These are phyloP conservation scores for Tupiocoris notatus DNA, from an alignment of 2,888 invertebrate species.

Conservation along the genomic window DNA sequence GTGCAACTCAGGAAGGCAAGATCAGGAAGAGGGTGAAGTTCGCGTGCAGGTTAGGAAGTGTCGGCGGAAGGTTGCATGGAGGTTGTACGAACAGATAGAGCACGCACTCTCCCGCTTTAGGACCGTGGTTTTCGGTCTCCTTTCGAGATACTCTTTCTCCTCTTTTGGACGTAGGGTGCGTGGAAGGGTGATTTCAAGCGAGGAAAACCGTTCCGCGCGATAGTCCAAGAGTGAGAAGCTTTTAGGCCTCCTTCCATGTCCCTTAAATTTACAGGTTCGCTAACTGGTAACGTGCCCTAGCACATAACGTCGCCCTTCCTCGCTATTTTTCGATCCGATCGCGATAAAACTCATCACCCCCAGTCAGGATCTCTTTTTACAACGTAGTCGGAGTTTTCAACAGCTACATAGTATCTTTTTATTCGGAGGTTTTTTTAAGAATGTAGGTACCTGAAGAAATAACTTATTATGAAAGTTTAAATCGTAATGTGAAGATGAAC, in stretches of 20 bases:
- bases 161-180: background rate
- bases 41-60: background rate
- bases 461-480: background rate
- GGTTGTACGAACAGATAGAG: background rate
- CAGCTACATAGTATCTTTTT: no score
- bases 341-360: background rate
- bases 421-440: no score
- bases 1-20: background rate
- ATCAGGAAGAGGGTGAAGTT: background rate
- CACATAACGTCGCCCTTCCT: background rate
- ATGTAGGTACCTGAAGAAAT: background rate
- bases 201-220: background rate
- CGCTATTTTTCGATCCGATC: background rate
- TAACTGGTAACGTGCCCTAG: background rate
- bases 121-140: background rate
- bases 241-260: background rate
- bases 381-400: no score
- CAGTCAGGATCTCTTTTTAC: background rate
- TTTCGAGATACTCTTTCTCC: background rate
- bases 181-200: background rate
- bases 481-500: no score
- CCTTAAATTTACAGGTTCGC: background rate
- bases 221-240: background rate
- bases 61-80: background rate
- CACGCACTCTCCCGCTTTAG: background rate